Base-by-base conservation (phyloP, 2,113 vertebrate species). In the Anoplopoma fimbria region DNA sequence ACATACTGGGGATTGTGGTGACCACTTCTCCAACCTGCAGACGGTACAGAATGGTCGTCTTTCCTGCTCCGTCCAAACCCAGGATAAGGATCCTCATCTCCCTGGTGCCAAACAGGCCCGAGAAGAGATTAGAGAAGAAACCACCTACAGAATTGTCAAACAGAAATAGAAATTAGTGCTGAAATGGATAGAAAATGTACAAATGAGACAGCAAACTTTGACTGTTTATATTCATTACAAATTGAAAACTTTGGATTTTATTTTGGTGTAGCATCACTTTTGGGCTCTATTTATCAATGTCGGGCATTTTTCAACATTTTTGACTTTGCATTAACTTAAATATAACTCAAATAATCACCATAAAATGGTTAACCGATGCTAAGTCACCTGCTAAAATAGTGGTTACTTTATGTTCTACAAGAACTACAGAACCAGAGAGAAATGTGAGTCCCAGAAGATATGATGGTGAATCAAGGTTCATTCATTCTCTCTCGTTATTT, bases 41-140 rank as follows among this genome's bases (percentile, higher is more conserved):
- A 69, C 97, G 94, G 94, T 99, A 99, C 40, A 99, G 95, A 88
- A 99, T 99, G 23, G 98, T 99, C 0, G 98, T 99, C 94, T 99
- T 99, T 74, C 98, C 98, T 4, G 98, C 98, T 74, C 98, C 98
- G 1, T 99, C 98, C 90, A 99, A 92, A 87, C 98, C 98, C 90
- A 99, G 92, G 91, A 99, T 99, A 80, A 99, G 95, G 94, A 99
- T 99, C 88, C 98, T 97, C 98, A 99, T 99, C 92, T 99, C 98
- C 73, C 98, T 95, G 67, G 97, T 97, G 91, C 98, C 98, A 92
- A 99, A 98, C 63, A 99, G 95, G 88, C 97, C 97, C 25, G 96
- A 97, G 94, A 99, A 98, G 77, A 99, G 95, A 90, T 95, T 99
- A 83, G 98, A 99, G 91, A 99, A 98, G 93, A 99, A 98, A 71